These are phyloP conservation scores for Trachymyrmex septentrionalis DNA, from an alignment of 1,140 invertebrate genomes.

Conservation along the genomic window DNA sequence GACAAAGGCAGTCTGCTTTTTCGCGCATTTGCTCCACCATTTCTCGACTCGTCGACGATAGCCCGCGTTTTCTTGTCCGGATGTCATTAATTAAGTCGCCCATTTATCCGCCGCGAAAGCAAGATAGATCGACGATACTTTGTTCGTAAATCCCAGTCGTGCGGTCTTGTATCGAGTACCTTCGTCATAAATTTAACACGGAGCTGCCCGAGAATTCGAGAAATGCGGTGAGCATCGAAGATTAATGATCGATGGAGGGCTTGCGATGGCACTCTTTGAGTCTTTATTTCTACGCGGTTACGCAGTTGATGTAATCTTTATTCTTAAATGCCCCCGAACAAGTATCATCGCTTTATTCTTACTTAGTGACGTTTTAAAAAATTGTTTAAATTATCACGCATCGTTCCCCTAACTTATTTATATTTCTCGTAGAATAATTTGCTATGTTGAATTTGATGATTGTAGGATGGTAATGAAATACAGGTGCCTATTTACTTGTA, in stretches of 20 bases:
- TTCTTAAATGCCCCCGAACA: conserved; percentile 11
- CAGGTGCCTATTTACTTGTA: neutral
- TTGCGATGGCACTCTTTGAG: neutral
- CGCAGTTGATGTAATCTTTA: conserved; percentile 37
- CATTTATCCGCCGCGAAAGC: conserved; percentile 46
- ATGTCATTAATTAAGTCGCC: conserved; percentile 62
- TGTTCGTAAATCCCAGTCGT: conserved; percentile 44
- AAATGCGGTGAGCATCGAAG: conserved; percentile 28
- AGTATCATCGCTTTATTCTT: conserved; percentile 22
- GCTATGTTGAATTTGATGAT: neutral
- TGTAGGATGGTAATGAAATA: neutral
- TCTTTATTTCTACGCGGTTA: conserved; percentile 22
- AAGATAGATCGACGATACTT: conserved; percentile 51
- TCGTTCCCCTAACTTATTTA: neutral
- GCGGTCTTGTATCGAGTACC: conserved; percentile 57
- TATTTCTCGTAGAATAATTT: conserved; percentile 4
- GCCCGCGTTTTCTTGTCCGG: conserved; percentile 48
- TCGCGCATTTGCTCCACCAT: conserved; percentile 44
- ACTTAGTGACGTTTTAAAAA: neutral
- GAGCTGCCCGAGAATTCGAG: conserved; percentile 43
- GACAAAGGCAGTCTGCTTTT: conserved; percentile 45
- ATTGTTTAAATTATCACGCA: conserved; percentile 18
- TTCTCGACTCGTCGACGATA: conserved; percentile 23
- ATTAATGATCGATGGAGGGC: conserved; percentile 45
- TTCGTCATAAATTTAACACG: conserved; percentile 60